Evolutionary conservation across 2,888 invertebrate genomes (phyloP).

Genomic region (Linnaemya tessellans): DNA sequence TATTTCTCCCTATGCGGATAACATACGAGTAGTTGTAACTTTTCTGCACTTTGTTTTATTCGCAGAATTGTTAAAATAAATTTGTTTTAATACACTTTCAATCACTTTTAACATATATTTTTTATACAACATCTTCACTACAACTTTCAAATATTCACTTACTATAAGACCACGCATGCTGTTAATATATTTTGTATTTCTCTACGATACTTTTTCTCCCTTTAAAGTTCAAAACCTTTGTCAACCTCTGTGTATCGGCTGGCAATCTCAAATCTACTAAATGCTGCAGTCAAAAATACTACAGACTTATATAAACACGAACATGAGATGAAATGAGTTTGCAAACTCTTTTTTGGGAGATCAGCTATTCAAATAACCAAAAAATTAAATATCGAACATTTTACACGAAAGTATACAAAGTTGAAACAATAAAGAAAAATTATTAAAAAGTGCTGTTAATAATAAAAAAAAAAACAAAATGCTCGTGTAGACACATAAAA

Average conservation of each 20-base stretch:
- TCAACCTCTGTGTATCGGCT: constrained; percentile 76
- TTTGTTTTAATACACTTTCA: neutral
- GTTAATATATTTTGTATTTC: constrained; percentile 44
- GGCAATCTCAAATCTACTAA: constrained; percentile 81
- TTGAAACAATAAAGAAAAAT: constrained; percentile 33
- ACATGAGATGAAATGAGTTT: constrained; percentile 57
- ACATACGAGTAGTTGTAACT: no score
- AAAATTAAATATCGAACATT: constrained; percentile 39
- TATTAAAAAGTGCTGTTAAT: constrained; percentile 1
- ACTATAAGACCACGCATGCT: constrained; percentile 80
- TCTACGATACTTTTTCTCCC: constrained; percentile 1
- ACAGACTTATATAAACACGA: constrained; percentile 80
- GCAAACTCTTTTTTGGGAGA: constrained; percentile 16
- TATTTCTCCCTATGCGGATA: no score
- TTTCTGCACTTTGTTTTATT: no score
- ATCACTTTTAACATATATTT: neutral
- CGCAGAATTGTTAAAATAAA: neutral
- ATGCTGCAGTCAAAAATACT: constrained; percentile 78
- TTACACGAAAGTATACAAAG: constrained; percentile 30
- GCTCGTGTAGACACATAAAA: constrained; percentile 2
- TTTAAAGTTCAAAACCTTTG: constrained; percentile 41
- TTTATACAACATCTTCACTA: constrained; percentile 2
- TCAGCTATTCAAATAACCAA: constrained; percentile 62
- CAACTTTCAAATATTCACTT: constrained; percentile 73
- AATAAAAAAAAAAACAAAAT: constrained; percentile 19